These are phyloP conservation scores for Aplocera efformata DNA, from an alignment of 2,888 invertebrate genomes.

Conservation along the genomic window DNA sequence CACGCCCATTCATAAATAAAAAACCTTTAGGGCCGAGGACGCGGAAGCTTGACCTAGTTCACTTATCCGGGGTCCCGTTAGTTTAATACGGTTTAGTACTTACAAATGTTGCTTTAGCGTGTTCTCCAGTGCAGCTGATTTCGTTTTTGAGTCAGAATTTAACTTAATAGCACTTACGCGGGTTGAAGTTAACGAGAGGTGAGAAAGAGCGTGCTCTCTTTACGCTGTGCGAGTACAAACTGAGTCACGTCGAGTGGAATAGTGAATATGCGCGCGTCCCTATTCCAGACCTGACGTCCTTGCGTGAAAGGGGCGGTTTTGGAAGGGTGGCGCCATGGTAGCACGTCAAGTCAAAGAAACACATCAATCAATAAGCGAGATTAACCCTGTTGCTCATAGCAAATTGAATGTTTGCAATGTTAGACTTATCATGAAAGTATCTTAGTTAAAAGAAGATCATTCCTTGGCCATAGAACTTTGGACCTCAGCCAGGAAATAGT, in stretches of 20 bases:
- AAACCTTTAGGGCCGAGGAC: slow-evolving; percentile 61
- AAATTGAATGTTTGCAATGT: too few relatives aligned
- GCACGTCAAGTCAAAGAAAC: slow-evolving; percentile 64
- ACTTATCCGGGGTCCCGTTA: slow-evolving; percentile 31
- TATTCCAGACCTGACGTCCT: slow-evolving; percentile 67
- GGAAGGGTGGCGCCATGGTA: slow-evolving; percentile 71
- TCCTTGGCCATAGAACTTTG: too few relatives aligned
- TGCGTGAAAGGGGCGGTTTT: slow-evolving; percentile 71
- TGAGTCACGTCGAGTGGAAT: slow-evolving; percentile 44
- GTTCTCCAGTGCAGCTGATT: slow-evolving; percentile 59
- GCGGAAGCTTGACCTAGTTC: slow-evolving; percentile 73
- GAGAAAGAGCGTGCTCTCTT: slow-evolving; percentile 53
- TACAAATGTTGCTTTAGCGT: slow-evolving; percentile 63
- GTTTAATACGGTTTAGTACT: slow-evolving; percentile 42
- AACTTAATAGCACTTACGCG: slow-evolving; percentile 49
- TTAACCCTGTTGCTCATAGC: slow-evolving; percentile 57
- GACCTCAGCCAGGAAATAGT: too few relatives aligned
- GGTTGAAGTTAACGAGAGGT: slow-evolving; percentile 38
- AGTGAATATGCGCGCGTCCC: slow-evolving; percentile 75
- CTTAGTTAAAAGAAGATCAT: too few relatives aligned
- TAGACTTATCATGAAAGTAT: too few relatives aligned
- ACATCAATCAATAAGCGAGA: slow-evolving; percentile 79
- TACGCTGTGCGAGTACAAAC: slow-evolving; percentile 58
- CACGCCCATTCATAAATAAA: slow-evolving; percentile 66
- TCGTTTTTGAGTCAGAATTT: slow-evolving; percentile 36